These are phyloP conservation scores for Agrotis segetum DNA, from an alignment of 2,888 invertebrate genomes.

Conservation along the genomic window DNA sequence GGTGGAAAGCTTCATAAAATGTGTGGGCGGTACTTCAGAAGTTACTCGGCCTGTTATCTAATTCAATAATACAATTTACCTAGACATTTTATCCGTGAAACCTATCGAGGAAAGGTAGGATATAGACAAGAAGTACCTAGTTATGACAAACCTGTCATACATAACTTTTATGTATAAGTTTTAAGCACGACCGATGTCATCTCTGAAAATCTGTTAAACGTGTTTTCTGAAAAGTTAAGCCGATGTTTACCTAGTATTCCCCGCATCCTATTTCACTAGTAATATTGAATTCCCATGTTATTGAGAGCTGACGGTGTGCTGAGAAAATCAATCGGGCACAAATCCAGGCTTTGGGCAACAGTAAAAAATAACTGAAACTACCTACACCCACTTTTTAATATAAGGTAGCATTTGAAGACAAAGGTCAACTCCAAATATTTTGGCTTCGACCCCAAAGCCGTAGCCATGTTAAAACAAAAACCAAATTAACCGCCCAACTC, in stretches of 20 bases:
- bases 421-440: constrained; percentile 10
- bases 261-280: neutral
- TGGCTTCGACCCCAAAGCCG: constrained; percentile 13
- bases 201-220: no score
- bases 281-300: neutral
- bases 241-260: neutral
- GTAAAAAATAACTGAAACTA: no score
- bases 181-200: no score
- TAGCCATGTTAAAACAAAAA: constrained; percentile 2
- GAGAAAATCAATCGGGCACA: neutral
- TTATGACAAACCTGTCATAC: neutral
- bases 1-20: constrained; percentile 33
- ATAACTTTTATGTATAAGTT: neutral
- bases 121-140: neutral
- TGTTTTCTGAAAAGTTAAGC: neutral
- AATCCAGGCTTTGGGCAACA: neutral
- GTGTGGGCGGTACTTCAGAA: constrained; percentile 34
- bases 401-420: constrained; percentile 11
- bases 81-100: constrained; percentile 14
- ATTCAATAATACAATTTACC: constrained; percentile 27
- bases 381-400: no score
- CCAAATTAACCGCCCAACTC: neutral
- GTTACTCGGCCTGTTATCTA: constrained; percentile 25
- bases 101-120: neutral
- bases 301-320: neutral